Evolutionary conservation across 2,888 invertebrate species (phyloP).

Genomic region (Scaptodrosophila latifasciaeformis): DNA sequence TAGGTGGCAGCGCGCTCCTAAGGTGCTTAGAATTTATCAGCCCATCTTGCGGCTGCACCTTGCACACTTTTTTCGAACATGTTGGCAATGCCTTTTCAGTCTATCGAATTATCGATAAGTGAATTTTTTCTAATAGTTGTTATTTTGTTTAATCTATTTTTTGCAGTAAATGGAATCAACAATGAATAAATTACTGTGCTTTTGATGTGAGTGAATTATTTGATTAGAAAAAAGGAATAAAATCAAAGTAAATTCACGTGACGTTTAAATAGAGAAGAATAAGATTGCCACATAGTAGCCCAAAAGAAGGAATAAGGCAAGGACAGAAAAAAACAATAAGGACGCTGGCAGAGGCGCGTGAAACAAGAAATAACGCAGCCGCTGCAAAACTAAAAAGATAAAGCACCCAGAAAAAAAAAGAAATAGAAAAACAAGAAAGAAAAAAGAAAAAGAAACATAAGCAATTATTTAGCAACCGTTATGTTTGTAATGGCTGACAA

Average conservation of each 20-base stretch:
- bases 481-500: constrained; percentile 76
- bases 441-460: constrained; percentile 10
- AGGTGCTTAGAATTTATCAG: background rate
- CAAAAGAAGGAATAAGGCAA: too few relatives aligned
- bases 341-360: too few relatives aligned
- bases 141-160: background rate
- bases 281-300: too few relatives aligned
- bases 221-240: background rate
- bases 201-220: background rate
- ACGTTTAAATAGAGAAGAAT: background rate
- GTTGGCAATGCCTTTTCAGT: constrained; percentile 2
- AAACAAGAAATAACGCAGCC: background rate
- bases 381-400: constrained; percentile 10
- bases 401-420: constrained; percentile 10
- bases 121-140: background rate
- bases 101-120: background rate
- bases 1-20: too few relatives aligned
- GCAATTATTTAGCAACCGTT: constrained; percentile 53
- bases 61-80: background rate
- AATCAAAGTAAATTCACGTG: background rate
- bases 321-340: background rate
- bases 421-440: constrained; percentile 24
- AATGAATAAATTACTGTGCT: constrained; percentile 41
- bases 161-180: constrained; percentile 44
- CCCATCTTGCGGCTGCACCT: background rate